These are phyloP conservation scores for Gambelia wislizenii DNA, from an alignment of 2,797 vertebrate species.

Conservation along the genomic window DNA sequence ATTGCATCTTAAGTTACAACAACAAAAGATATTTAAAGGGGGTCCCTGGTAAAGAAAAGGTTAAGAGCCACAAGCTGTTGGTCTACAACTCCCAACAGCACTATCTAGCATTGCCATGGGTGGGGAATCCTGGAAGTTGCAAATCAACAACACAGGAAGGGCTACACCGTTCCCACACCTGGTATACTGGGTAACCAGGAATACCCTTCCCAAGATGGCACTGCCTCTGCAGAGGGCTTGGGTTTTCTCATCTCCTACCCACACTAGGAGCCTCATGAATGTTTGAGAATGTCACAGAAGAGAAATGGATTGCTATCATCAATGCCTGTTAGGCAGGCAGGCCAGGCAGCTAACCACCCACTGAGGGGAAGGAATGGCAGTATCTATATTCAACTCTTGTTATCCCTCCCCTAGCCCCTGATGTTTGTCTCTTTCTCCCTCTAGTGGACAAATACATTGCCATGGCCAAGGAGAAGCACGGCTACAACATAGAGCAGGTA, in stretches of 20 bases:
- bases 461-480: slow-evolving; percentile 95
- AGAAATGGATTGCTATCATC: neutral
- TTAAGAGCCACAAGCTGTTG: too few relatives aligned
- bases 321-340: neutral
- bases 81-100: too few relatives aligned
- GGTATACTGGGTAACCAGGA: too few relatives aligned
- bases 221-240: neutral
- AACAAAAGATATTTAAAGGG: too few relatives aligned
- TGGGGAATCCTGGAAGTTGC: too few relatives aligned
- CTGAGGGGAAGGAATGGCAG: neutral
- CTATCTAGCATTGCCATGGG: too few relatives aligned
- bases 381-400: too few relatives aligned
- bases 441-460: slow-evolving; percentile 93
- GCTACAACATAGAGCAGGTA: slow-evolving; percentile 96
- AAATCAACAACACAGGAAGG: too few relatives aligned
- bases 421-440: neutral
- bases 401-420: neutral
- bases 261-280: neutral
- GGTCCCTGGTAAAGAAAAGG: too few relatives aligned
- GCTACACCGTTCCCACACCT: too few relatives aligned
- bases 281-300: neutral
- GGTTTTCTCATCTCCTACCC: neutral
- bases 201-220: too few relatives aligned
- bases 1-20: too few relatives aligned
- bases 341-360: neutral